phyloP scores from a whole-genome alignment of 2,797 vertebrate genomes.

The Parauchenoglanis ngamensis region DNA sequence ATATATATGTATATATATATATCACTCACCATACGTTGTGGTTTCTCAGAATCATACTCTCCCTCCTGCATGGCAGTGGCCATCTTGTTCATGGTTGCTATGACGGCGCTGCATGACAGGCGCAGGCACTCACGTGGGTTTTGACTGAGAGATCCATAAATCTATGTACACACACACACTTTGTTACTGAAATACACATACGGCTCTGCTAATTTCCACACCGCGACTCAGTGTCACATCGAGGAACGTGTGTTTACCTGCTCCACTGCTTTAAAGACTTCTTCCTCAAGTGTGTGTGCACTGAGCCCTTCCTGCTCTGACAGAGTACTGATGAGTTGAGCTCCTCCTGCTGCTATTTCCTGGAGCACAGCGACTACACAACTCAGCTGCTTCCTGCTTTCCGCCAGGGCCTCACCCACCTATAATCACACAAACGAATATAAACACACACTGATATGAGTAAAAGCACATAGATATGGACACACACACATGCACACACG shows the following conservation, averaged over 20 bases:
- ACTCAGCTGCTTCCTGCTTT: slow-evolving; percentile 88
- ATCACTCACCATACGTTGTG: slow-evolving; percentile 79
- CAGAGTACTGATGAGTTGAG: slow-evolving; percentile 85
- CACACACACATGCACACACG: background rate
- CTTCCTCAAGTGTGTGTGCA: slow-evolving; percentile 82
- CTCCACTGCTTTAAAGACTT: slow-evolving; percentile 84
- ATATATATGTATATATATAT: background rate
- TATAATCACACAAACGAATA: slow-evolving; percentile 54
- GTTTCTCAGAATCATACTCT: slow-evolving; percentile 89
- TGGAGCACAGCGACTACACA: slow-evolving; percentile 92
- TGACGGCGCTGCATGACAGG: slow-evolving; percentile 88
- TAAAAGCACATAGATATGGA: background rate
- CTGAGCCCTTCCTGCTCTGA: slow-evolving; percentile 87
- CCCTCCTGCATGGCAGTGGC: slow-evolving; percentile 98
- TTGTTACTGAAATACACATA: background rate
- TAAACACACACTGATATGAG: background rate
- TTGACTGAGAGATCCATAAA: slow-evolving; percentile 82
- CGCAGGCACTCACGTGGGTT: slow-evolving; percentile 88
- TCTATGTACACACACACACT: slow-evolving; percentile 67
- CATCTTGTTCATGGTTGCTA: slow-evolving; percentile 98
- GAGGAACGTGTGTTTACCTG: slow-evolving; percentile 79
- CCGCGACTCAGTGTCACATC: background rate
- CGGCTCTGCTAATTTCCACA: background rate
- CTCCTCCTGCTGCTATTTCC: slow-evolving; percentile 88
- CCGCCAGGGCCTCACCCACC: slow-evolving; percentile 86